phyloP scores from a whole-genome alignment of 2,888 invertebrate genomes.

The Gisinianus flammeolus region DNA sequence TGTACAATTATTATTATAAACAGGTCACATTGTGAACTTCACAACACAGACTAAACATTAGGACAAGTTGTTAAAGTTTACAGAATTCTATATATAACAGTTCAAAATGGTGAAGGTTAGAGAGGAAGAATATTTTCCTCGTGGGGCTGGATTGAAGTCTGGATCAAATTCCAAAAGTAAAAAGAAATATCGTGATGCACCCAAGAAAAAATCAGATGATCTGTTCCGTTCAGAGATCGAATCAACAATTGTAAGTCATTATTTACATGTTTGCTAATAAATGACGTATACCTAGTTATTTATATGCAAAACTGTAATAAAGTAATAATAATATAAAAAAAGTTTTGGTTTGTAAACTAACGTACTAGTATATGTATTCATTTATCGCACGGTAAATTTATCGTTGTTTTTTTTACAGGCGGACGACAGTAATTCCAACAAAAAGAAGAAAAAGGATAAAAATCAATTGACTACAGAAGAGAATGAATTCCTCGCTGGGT shows the following conservation, averaged over 20 bases:
- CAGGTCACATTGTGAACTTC: too few relatives aligned
- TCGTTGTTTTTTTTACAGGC: background rate
- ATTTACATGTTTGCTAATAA: background rate
- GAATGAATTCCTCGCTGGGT: constrained; percentile 26
- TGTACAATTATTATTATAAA: too few relatives aligned
- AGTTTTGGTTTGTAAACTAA: too few relatives aligned
- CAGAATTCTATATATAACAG: too few relatives aligned
- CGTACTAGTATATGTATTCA: too few relatives aligned
- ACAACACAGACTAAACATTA: too few relatives aligned
- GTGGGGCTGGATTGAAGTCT: background rate
- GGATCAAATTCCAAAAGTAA: constrained; percentile 13
- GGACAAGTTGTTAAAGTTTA: too few relatives aligned
- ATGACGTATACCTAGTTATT: background rate
- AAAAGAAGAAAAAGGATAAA: constrained; percentile 17
- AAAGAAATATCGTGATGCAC: background rate
- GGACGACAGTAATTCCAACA: background rate
- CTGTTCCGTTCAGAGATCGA: background rate
- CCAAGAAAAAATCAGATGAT: background rate
- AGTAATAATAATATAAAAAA: too few relatives aligned
- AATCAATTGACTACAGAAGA: constrained; percentile 34
- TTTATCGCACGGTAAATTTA: too few relatives aligned
- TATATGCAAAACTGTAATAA: background rate
- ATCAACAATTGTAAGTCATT: background rate
- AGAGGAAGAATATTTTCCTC: constrained; percentile 21
- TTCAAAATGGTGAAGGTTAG: constrained; percentile 25